phyloP scores from a whole-genome alignment of 2,113 vertebrate species.

The Psilopsiagon aurifrons region DNA sequence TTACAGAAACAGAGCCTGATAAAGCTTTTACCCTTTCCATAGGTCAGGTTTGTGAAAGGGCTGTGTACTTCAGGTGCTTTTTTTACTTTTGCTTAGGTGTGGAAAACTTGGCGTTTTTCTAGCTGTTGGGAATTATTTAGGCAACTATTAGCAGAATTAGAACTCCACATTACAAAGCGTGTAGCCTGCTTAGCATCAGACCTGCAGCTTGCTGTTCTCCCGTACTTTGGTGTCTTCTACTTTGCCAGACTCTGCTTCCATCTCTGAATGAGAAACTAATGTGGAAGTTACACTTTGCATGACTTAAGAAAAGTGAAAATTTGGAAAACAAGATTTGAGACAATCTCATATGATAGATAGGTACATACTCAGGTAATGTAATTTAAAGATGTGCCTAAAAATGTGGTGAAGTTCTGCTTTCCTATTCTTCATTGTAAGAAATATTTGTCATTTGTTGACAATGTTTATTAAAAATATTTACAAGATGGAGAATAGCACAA shows the following conservation, averaged over 20 bases:
- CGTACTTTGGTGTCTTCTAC: background rate
- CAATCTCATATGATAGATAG: background rate
- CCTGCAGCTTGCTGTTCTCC: background rate
- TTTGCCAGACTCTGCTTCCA: background rate
- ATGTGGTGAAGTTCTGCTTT: background rate
- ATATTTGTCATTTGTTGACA: background rate
- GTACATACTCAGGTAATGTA: fast-evolving
- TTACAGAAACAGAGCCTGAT: background rate
- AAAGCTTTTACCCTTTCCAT: background rate
- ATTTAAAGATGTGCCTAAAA: background rate
- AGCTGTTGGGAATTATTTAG: background rate
- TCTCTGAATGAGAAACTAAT: background rate
- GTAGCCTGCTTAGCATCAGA: background rate
- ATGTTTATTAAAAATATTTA: fast-evolving
- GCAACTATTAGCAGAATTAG: background rate
- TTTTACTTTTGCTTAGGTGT: background rate
- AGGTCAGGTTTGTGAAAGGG: background rate
- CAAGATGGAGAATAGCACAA: background rate
- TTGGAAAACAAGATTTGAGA: background rate
- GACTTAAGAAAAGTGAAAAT: background rate
- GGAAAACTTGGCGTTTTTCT: background rate
- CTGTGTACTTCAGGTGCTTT: background rate
- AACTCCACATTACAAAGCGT: background rate
- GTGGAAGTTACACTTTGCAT: background rate
- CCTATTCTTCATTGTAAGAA: background rate